phyloP scores from a whole-genome alignment of 2,888 invertebrate genomes.

The Drosophila kanekoi region DNA sequence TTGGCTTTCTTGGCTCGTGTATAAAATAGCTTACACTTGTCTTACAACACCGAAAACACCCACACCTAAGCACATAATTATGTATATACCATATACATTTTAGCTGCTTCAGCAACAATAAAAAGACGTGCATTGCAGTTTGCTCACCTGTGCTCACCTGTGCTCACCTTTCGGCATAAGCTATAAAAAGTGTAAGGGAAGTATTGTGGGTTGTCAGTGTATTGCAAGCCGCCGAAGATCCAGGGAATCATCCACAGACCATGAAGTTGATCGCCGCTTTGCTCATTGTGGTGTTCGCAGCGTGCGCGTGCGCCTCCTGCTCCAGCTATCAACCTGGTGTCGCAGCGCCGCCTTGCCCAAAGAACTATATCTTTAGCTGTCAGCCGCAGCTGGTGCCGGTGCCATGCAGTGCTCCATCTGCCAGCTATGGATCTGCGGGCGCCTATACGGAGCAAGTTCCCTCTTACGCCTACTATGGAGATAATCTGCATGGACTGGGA shows the following conservation, averaged over 20 bases:
- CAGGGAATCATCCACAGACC: slow-evolving; percentile 11
- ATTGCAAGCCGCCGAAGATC: background rate
- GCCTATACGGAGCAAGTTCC: slow-evolving; percentile 60
- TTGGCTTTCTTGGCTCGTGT: background rate
- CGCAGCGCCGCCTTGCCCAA: slow-evolving; percentile 71
- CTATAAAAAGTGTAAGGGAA: slow-evolving; percentile 19
- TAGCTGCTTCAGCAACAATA: slow-evolving; percentile 14
- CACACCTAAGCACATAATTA: slow-evolving; percentile 4
- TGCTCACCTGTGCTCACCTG: no score
- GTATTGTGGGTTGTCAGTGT: slow-evolving; percentile 10
- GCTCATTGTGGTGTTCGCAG: slow-evolving; percentile 35
- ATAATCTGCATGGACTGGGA: slow-evolving; percentile 7
- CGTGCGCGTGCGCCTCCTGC: slow-evolving; percentile 45
- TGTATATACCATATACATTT: background rate
- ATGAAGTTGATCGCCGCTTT: slow-evolving; percentile 57
- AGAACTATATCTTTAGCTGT: slow-evolving; percentile 77
- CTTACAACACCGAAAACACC: slow-evolving; percentile 5
- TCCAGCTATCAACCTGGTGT: slow-evolving; percentile 33
- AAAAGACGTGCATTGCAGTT: slow-evolving; percentile 27
- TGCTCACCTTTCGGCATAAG: background rate
- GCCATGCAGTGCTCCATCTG: slow-evolving; percentile 55
- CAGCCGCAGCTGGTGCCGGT: slow-evolving; percentile 70
- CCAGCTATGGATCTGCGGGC: slow-evolving; percentile 51
- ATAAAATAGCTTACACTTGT: slow-evolving; percentile 29
- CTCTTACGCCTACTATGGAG: slow-evolving; percentile 33